Percentiles rank a stretch among this genome's conserved stretches.
phyloP scores from a whole-genome alignment of 2,113 vertebrate species.

The Addax nasomaculatus region DNA sequence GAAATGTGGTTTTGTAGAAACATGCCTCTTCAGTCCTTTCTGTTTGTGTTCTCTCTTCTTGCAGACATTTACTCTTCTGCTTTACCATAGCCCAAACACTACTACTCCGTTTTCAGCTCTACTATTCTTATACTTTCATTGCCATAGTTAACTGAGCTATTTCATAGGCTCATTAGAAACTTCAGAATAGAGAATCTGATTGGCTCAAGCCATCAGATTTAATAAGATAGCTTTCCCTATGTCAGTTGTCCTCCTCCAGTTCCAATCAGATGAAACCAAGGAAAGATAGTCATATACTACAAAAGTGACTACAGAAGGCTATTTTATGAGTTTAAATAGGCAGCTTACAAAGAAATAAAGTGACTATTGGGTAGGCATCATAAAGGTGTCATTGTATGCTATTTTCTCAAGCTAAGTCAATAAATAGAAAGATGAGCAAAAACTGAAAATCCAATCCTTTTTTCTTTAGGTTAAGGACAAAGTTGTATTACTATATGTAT shows the following conservation, averaged over 20 bases:
- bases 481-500: not conserved
- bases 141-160: not conserved
- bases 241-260: not conserved
- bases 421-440: not conserved
- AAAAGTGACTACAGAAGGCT: not conserved
- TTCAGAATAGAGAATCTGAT: not conserved
- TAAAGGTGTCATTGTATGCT: not conserved
- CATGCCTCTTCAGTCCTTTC: not conserved
- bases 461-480: not conserved
- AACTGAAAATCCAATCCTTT: not conserved
- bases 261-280: not conserved
- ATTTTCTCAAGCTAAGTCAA: not conserved
- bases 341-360: not conserved
- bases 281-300: not conserved
- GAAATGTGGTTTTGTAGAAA: not conserved
- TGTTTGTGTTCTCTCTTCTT: not conserved
- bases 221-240: not conserved
- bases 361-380: not conserved
- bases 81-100: not conserved
- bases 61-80: not conserved
- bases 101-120: not conserved
- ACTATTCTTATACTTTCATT: not conserved
- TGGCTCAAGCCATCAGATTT: not conserved
- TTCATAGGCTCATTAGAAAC: not conserved
- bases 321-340: not conserved